A percentile compares a stretch with the other conserved stretches of the same genome.
phyloP scores from a whole-genome alignment of 2,113 vertebrate genomes.

The Epinephelus moara region DNA sequence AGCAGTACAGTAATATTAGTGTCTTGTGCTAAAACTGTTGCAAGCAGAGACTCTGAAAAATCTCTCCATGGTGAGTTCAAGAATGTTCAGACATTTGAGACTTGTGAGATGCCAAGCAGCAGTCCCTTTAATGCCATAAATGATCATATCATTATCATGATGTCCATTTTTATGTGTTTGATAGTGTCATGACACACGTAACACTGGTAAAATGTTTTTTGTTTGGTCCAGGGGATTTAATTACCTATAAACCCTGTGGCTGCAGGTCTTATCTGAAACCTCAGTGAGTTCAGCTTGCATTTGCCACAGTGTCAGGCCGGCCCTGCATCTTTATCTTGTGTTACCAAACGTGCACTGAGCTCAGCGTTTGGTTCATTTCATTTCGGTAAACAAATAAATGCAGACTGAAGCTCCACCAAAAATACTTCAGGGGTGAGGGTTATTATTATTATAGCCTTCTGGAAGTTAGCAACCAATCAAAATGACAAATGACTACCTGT shows the following conservation, averaged over 20 bases:
- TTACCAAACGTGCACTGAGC: neutral
- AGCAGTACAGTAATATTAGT: neutral
- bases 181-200: too few relatives aligned
- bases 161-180: neutral
- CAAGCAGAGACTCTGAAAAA: neutral
- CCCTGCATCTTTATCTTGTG: too few relatives aligned
- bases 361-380: neutral
- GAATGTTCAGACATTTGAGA: neutral
- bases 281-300: too few relatives aligned
- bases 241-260: too few relatives aligned
- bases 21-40: neutral
- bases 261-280: too few relatives aligned
- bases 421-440: neutral
- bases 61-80: neutral
- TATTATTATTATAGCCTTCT: too few relatives aligned
- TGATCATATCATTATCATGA: neutral
- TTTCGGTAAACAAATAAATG: neutral
- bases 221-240: too few relatives aligned
- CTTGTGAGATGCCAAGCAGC: neutral
- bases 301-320: too few relatives aligned
- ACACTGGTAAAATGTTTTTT: too few relatives aligned
- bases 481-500: neutral
- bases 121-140: neutral
- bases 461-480: neutral
- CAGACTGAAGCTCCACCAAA: neutral